Evolutionary conservation across 2,888 invertebrate genomes (phyloP).

Genomic region (Pasiphila rectangulata): DNA sequence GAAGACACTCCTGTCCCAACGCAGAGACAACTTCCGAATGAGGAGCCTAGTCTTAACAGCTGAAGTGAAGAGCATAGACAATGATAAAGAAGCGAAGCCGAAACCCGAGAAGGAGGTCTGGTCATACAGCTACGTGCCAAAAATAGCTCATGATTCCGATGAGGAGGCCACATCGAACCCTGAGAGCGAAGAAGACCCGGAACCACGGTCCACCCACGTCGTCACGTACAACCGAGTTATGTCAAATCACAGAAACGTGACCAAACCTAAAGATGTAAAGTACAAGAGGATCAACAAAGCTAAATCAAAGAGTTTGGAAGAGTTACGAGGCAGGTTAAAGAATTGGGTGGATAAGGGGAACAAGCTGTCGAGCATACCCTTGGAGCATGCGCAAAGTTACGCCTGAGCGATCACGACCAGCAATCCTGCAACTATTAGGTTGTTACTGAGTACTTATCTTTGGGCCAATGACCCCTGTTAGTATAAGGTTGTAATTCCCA

Average conservation of each 20-base stretch:
- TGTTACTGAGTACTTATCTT: slow-evolving; percentile 21
- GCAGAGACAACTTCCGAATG: slow-evolving; percentile 75
- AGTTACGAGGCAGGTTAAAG: slow-evolving; percentile 89
- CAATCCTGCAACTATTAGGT: slow-evolving; percentile 46
- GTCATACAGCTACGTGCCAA: slow-evolving; percentile 78
- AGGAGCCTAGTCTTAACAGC: slow-evolving; percentile 70
- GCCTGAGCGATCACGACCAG: slow-evolving; percentile 69
- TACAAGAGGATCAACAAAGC: slow-evolving; percentile 95
- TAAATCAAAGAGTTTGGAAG: slow-evolving; percentile 93
- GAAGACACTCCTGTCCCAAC: slow-evolving; percentile 73
- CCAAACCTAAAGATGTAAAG: slow-evolving; percentile 94
- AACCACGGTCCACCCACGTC: slow-evolving; percentile 78
- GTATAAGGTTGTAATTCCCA: slow-evolving; percentile 46
- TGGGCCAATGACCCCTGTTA: slow-evolving; percentile 27
- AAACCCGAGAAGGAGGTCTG: slow-evolving; percentile 59
- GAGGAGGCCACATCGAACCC: slow-evolving; percentile 69
- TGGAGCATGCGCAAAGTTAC: slow-evolving; percentile 85
- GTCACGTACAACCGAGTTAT: slow-evolving; percentile 92
- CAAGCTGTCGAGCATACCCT: slow-evolving; percentile 83
- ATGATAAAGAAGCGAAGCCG: slow-evolving; percentile 62
- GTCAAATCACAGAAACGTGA: slow-evolving; percentile 94
- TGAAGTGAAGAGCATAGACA: slow-evolving; percentile 71
- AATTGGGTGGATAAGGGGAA: slow-evolving; percentile 92
- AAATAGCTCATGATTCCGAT: slow-evolving; percentile 67
- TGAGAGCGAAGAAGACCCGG: slow-evolving; percentile 69